These are phyloP conservation scores for Anagrus nilaparvatae DNA, from an alignment of 1,140 invertebrate species.

Conservation along the genomic window DNA sequence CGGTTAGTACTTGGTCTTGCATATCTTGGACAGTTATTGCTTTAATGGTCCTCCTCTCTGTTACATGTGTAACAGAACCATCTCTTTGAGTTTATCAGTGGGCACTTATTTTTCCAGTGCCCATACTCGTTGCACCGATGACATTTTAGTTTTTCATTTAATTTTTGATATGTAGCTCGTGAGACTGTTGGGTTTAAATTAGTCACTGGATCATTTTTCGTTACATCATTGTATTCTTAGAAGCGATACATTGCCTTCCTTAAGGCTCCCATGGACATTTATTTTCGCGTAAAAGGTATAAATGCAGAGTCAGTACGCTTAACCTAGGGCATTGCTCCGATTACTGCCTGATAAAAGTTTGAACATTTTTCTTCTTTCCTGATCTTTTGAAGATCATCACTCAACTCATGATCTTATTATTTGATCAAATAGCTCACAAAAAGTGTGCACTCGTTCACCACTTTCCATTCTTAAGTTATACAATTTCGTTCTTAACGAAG, in stretches of 20 bases:
- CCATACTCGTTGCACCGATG: background rate
- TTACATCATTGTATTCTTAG: background rate
- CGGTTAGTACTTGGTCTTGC: background rate
- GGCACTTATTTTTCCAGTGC: background rate
- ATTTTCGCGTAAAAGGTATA: too few relatives aligned
- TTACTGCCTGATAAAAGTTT: background rate
- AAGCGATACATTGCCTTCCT: too few relatives aligned
- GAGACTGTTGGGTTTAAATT: background rate
- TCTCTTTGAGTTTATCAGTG: background rate
- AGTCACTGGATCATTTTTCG: background rate
- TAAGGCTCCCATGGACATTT: too few relatives aligned
- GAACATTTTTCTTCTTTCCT: background rate
- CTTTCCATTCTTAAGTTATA: background rate
- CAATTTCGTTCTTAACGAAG: background rate
- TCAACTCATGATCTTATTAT: background rate
- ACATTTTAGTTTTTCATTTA: too few relatives aligned
- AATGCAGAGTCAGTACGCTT: too few relatives aligned
- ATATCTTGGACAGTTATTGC: background rate
- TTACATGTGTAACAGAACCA: conserved; percentile 2
- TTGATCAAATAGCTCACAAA: background rate
- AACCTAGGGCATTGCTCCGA: background rate
- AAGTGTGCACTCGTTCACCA: background rate
- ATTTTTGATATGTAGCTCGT: too few relatives aligned
- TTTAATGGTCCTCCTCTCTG: background rate
- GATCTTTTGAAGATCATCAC: background rate